Percentiles rank a stretch among this genome's conserved stretches.
Conservation (phyloP, 2,113 vertebrate genomes). For the Rhinolophus ferrumequinum region DNA sequence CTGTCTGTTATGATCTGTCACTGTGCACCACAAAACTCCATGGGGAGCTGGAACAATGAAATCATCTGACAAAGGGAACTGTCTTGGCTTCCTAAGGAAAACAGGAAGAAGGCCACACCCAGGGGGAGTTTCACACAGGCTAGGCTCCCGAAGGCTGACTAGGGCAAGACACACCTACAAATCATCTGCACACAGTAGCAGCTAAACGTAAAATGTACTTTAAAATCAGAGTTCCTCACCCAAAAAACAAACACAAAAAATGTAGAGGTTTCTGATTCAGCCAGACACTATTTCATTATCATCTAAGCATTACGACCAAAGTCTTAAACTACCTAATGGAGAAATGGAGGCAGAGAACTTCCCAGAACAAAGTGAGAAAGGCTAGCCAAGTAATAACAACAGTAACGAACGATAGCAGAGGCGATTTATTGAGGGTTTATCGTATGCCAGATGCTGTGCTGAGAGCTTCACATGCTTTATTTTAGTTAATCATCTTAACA, state of each 20-base stretch:
- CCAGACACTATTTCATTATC: background rate
- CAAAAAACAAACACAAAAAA: background rate
- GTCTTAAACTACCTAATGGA: background rate
- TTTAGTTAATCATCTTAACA: background rate
- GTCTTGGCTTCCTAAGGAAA: background rate
- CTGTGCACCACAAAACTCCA: background rate
- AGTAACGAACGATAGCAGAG: background rate
- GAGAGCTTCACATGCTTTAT: background rate
- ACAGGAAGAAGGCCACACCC: background rate
- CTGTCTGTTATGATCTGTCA: background rate
- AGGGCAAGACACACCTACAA: background rate
- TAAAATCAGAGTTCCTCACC: background rate
- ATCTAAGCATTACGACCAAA: background rate
- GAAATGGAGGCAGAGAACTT: background rate
- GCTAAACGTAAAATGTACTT: background rate
- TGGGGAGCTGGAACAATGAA: background rate
- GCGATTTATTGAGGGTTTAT: background rate
- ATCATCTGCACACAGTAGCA: background rate
- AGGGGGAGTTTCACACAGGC: background rate
- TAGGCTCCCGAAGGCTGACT: background rate
- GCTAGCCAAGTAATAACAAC: background rate
- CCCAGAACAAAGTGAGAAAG: conserved; percentile 28
- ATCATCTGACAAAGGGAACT: background rate
- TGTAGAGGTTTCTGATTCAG: background rate
- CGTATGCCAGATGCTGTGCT: background rate